Conservation (phyloP, 1,140 invertebrate species). For the Matsumurasca onukii region DNA sequence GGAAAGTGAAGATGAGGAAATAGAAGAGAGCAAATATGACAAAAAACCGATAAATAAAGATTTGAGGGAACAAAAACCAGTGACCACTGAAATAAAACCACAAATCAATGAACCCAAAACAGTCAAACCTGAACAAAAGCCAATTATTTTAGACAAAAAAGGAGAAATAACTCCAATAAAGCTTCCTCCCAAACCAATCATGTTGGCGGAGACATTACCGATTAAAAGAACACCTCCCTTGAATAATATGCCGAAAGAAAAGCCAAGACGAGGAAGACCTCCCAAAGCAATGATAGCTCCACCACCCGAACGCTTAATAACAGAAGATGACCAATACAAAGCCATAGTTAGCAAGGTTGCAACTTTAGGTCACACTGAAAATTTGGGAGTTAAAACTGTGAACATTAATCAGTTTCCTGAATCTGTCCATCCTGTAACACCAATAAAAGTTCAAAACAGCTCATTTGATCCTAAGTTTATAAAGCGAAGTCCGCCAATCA, state of each 20-base stretch:
- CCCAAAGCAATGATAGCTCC: slow-evolving; percentile 22
- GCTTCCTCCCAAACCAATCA: too few relatives aligned
- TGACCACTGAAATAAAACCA: too few relatives aligned
- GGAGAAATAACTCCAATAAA: too few relatives aligned
- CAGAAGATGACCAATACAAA: slow-evolving; percentile 18
- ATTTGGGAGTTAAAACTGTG: neutral
- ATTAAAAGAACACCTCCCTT: neutral
- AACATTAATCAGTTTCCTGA: neutral
- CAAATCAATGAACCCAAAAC: neutral
- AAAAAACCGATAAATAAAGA: neutral
- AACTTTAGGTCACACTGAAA: neutral
- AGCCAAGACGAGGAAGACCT: slow-evolving; percentile 11
- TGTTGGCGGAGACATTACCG: neutral
- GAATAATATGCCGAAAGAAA: neutral
- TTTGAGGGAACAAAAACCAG: too few relatives aligned
- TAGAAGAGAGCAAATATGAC: neutral
- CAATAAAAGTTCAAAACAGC: slow-evolving; percentile 12
- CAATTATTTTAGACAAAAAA: neutral
- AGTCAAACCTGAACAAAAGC: neutral
- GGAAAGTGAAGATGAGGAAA: slow-evolving; percentile 38
- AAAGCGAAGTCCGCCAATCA: slow-evolving; percentile 18
- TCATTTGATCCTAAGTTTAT: slow-evolving; percentile 20
- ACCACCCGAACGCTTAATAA: slow-evolving; percentile 11
- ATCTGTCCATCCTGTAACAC: neutral
- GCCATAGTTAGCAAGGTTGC: slow-evolving; percentile 12